phyloP scores from a whole-genome alignment of 2,113 vertebrate species.

The Brachyhypopomus gauderio region DNA sequence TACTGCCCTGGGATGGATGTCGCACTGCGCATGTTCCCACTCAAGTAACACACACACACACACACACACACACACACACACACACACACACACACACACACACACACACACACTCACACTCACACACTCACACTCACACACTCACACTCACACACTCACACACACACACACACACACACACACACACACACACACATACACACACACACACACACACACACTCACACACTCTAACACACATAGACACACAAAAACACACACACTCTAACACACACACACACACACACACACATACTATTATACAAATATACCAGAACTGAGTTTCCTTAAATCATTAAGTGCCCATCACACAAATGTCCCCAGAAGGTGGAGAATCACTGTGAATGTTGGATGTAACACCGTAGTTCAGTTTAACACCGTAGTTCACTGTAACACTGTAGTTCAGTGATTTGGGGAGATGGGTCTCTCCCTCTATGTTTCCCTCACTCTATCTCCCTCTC shows the following conservation, averaged over 20 bases:
- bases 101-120: constrained; percentile 3
- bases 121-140: background rate
- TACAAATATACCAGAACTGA: too few relatives aligned
- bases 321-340: too few relatives aligned
- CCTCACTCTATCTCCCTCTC: background rate
- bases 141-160: background rate
- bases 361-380: too few relatives aligned
- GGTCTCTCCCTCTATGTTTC: background rate
- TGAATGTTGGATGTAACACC: too few relatives aligned
- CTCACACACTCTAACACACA: too few relatives aligned
- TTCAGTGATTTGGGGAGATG: too few relatives aligned
- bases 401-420: too few relatives aligned
- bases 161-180: constrained; percentile 7
- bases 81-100: background rate
- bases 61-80: constrained; percentile 8
- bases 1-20: constrained; percentile 70
- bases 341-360: too few relatives aligned
- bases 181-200: constrained; percentile 4
- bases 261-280: too few relatives aligned
- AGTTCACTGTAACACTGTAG: too few relatives aligned
- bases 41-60: constrained; percentile 65
- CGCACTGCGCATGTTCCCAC: constrained; percentile 79
- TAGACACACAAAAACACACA: too few relatives aligned
- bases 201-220: background rate
- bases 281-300: too few relatives aligned